These are phyloP conservation scores for Orius laevigatus DNA, from an alignment of 1,140 invertebrate genomes.

Conservation along the genomic window DNA sequence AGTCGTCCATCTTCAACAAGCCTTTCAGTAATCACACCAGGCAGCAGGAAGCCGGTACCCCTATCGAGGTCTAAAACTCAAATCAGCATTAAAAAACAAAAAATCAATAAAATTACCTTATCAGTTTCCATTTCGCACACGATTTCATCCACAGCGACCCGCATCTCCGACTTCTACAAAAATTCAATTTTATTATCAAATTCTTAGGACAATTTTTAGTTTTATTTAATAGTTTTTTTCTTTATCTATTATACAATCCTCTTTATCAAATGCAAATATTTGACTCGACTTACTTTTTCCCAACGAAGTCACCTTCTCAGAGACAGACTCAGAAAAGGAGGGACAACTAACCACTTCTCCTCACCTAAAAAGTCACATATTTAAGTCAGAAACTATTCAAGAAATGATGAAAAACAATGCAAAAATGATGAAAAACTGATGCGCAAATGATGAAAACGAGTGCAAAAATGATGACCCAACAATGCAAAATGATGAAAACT, in stretches of 20 bases:
- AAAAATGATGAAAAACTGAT: too few relatives aligned
- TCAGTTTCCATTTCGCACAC: conserved; percentile 99
- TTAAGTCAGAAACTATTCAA: too few relatives aligned
- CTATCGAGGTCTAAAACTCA: conserved; percentile 60
- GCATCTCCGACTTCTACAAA: conserved; percentile 55
- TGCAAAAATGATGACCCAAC: too few relatives aligned
- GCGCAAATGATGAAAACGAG: too few relatives aligned
- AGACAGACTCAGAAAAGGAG: conserved; percentile 5
- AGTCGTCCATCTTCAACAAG: conserved; percentile 79
- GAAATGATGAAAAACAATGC: too few relatives aligned
- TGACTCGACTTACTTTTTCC: conserved; percentile 4
- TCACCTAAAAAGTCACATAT: background rate
- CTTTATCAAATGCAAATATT: too few relatives aligned
- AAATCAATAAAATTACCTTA: conserved; percentile 36
- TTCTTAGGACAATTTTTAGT: too few relatives aligned
- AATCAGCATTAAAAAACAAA: conserved; percentile 29
- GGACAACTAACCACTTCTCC: conserved; percentile 5
- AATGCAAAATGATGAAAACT: too few relatives aligned
- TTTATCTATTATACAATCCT: too few relatives aligned
- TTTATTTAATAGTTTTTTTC: too few relatives aligned
- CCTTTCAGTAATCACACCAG: conserved; percentile 72
- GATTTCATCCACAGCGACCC: conserved; percentile 82
- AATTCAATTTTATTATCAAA: background rate
- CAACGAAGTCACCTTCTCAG: conserved; percentile 6
- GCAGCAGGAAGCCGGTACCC: conserved; percentile 72